Evolutionary conservation across 2,113 vertebrate species (phyloP).

Genomic region (Callipepla californica): DNA sequence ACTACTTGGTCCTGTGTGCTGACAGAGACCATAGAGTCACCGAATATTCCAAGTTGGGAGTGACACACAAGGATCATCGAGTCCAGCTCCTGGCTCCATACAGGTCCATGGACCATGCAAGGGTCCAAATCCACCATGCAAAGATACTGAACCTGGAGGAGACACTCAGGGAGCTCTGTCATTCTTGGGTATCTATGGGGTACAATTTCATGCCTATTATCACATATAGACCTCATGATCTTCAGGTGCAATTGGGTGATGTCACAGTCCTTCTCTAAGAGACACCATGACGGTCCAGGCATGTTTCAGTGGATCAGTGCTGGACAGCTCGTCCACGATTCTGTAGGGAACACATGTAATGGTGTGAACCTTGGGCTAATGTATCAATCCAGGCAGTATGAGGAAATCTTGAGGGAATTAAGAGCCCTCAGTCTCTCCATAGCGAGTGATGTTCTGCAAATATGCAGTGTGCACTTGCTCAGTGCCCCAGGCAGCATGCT

Average conservation of each 20-base stretch:
- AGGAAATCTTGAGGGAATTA: background rate
- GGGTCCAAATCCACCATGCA: background rate
- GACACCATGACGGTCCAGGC: background rate
- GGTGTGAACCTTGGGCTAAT: background rate
- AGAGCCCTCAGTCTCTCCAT: background rate
- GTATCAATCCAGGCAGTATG: rapidly evolving
- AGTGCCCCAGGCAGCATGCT: background rate
- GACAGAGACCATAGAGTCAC: background rate
- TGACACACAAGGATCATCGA: too few species aligned
- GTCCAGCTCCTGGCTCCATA: background rate
- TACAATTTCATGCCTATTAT: background rate
- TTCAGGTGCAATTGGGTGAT: background rate
- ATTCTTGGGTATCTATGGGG: background rate
- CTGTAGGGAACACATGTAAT: too few species aligned
- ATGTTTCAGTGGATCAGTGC: background rate
- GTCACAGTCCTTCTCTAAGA: background rate
- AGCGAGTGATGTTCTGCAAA: rapidly evolving
- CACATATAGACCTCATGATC: background rate
- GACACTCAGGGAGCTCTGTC: background rate
- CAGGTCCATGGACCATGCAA: background rate
- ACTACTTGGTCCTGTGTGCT: rapidly evolving
- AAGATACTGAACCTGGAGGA: background rate
- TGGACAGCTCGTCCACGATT: background rate
- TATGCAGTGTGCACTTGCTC: background rate
- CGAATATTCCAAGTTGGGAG: too few species aligned